These are phyloP conservation scores for Elaeidobius kamerunicus DNA, from an alignment of 2,888 invertebrate genomes.

Conservation along the genomic window DNA sequence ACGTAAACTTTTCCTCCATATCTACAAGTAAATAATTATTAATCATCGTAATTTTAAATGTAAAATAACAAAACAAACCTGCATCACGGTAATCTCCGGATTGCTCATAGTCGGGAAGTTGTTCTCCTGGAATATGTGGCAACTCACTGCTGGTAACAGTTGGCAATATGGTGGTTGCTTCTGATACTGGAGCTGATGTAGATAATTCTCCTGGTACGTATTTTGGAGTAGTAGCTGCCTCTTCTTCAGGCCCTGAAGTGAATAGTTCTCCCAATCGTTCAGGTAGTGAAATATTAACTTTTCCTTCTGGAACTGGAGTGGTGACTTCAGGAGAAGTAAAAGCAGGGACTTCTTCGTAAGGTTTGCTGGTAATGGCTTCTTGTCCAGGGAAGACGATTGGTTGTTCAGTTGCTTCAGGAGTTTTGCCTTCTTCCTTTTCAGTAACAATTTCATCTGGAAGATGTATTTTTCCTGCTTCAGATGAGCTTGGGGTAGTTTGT, in stretches of 20 bases:
- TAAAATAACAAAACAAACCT: background rate
- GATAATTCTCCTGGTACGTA: conserved; percentile 41
- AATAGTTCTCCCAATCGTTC: conserved; percentile 13
- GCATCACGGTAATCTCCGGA: conserved; percentile 63
- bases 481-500: too few species aligned
- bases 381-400: conserved; percentile 8
- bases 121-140: conserved; percentile 38
- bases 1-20: conserved; percentile 91
- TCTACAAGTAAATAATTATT: conserved; percentile 60
- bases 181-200: conserved; percentile 38
- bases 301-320: conserved; percentile 20
- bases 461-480: too few species aligned
- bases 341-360: conserved; percentile 5
- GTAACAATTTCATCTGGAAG: conserved; percentile 15
- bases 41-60: background rate
- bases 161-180: conserved; percentile 30
- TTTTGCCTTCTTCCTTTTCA: conserved; percentile 6
- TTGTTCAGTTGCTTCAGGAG: background rate
- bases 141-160: conserved; percentile 27
- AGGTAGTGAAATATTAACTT: conserved; percentile 16
- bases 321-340: conserved; percentile 20
- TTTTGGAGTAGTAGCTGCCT: conserved; percentile 32
- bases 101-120: conserved; percentile 43
- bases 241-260: conserved; percentile 27
- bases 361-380: conserved; percentile 8